phyloP scores from a whole-genome alignment of 2,797 vertebrate genomes.

The Capromys pilorides region DNA sequence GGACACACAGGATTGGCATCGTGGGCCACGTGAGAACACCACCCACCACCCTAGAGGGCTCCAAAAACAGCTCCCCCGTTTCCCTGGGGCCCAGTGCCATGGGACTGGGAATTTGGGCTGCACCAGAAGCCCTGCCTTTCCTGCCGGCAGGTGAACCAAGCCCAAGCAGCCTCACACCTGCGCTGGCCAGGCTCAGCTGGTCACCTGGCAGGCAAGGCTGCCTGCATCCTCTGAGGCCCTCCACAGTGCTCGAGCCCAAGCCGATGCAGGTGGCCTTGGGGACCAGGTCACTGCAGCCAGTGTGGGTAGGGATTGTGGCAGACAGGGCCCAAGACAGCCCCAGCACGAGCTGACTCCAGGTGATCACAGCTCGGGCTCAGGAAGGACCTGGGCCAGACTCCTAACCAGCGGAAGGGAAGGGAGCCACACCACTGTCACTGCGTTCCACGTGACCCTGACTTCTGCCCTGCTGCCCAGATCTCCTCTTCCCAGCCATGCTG shows the following conservation, averaged over 20 bases:
- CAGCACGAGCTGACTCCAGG: not conserved
- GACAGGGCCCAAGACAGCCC: not conserved
- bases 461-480: fast-evolving
- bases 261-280: not conserved
- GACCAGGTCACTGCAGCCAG: not conserved
- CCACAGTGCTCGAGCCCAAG: fast-evolving
- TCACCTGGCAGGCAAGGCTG: not conserved
- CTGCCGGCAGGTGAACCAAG: not conserved
- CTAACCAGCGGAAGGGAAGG: not conserved
- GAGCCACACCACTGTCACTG: no score
- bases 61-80: not conserved
- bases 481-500: fast-evolving
- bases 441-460: not conserved
- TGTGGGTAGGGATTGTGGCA: no score
- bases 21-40: fast-evolving
- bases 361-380: not conserved
- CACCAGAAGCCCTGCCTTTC: not conserved
- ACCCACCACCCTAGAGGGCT: not conserved
- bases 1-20: not conserved
- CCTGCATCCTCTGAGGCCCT: not conserved
- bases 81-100: not conserved
- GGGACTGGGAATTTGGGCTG: not conserved
- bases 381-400: not conserved
- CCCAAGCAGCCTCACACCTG: not conserved
- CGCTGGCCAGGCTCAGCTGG: not conserved